Conservation (phyloP, 2,888 invertebrate genomes). For the Diachrysia chrysitis region DNA sequence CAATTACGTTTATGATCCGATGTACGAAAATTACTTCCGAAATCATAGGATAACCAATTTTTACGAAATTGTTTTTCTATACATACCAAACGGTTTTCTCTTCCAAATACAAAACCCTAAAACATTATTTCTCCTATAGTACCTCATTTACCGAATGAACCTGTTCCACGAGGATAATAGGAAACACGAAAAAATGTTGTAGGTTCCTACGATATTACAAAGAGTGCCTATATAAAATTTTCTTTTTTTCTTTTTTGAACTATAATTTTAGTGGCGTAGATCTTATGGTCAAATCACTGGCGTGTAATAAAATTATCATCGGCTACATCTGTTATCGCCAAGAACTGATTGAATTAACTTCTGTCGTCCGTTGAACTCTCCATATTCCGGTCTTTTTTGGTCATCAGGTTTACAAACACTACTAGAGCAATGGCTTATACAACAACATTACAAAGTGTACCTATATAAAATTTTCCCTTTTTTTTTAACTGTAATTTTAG, state of each 20-base stretch:
- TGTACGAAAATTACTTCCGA: background rate
- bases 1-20: background rate
- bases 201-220: constrained; percentile 9
- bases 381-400: too few relatives aligned
- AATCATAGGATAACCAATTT: background rate
- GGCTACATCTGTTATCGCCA: too few relatives aligned
- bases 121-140: constrained; percentile 33
- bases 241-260: background rate
- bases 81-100: constrained; percentile 25
- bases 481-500: too few relatives aligned
- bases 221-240: background rate
- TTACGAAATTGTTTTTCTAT: constrained; percentile 8
- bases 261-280: background rate
- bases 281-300: too few relatives aligned
- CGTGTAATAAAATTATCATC: too few relatives aligned
- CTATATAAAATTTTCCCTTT: too few relatives aligned
- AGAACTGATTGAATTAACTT: too few relatives aligned
- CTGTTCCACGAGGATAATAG: constrained; percentile 20
- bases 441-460: too few relatives aligned
- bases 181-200: constrained; percentile 22
- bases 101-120: constrained; percentile 10
- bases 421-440: too few relatives aligned
- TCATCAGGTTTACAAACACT: too few relatives aligned
- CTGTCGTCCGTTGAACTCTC: too few relatives aligned
- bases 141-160: constrained; percentile 44